Conservation (phyloP, 2,113 vertebrate species). For the Dasyurus viverrinus region DNA sequence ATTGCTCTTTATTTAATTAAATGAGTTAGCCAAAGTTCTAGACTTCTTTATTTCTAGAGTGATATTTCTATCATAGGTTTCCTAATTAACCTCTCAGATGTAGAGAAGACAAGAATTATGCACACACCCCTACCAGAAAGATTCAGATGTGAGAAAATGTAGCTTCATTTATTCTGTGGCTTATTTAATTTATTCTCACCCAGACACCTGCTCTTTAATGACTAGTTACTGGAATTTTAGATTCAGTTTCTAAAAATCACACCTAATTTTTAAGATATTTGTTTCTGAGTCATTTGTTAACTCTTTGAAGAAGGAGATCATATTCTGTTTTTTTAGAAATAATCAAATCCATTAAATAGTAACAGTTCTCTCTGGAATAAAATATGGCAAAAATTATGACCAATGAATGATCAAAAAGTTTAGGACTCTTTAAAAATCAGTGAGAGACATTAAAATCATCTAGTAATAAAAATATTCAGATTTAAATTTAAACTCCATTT, state of each 20-base stretch:
- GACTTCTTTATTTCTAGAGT: not conserved
- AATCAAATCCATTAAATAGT: not conserved
- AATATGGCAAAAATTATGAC: not conserved
- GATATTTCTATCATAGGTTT: not conserved
- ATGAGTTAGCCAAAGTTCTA: not conserved
- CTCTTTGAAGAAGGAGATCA: not conserved
- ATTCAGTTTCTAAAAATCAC: conserved; percentile 41
- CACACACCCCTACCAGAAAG: rapidly evolving
- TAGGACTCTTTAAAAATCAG: not conserved
- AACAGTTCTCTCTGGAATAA: not conserved
- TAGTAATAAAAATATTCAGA: not conserved
- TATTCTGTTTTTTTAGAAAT: not conserved
- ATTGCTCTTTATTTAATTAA: conserved; percentile 56
- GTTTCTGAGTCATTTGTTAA: not conserved
- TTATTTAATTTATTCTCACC: not conserved
- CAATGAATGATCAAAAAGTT: not conserved
- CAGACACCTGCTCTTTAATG: not conserved
- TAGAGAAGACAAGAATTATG: conserved; percentile 20
- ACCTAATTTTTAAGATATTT: conserved; percentile 9
- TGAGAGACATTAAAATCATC: not conserved
- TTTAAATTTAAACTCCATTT: not conserved
- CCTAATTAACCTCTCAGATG: conserved; percentile 5
- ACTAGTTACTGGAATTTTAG: not conserved
- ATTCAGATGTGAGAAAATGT: conserved; percentile 32
- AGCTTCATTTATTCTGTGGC: not conserved